Base-by-base conservation (phyloP, 2,797 vertebrate species). In the Trematomus bernacchii region DNA sequence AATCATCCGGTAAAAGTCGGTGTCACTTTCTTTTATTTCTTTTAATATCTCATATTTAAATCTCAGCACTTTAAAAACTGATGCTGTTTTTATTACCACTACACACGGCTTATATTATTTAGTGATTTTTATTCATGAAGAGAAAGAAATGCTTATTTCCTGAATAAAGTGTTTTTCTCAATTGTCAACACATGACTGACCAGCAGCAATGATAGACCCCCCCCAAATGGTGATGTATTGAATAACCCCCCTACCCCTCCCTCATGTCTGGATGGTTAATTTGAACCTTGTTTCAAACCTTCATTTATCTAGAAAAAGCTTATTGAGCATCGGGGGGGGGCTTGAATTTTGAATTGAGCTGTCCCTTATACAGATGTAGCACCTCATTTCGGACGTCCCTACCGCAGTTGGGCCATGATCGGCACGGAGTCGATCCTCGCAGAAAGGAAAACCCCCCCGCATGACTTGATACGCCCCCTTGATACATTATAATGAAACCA, bases 171-270 rank as follows among this genome's bases (percentile, higher is more conserved):
- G 66, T 62, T 77, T 85, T 85, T 80, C 82, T 85, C 87, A 84
- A 84, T 89, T 80, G 87, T 91, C 76, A 77, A 85, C 90, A 91
- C 90, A 90, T 82, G 85, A 87, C 81, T 89, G 90, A 86, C 90
- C 87, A 82, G 82, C 85, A 73, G 74, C 80, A 61, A 61, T 86
- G 79, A 86, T 80, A 83, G 83, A 83, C 30, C 30, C 30, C 30
- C 3, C 30, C 30, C 5, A 30, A 3, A 30, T 15, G 64, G 71
- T 79, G 85, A 79, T 84, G 83, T 63, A 75, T 52, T 62, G 52
- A 64, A 57, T 63, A 65, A 1, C 67, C 67, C 66, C 30, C 54
- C 13, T 5, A 14, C 6, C 42, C 50, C 8, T 53, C 55, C 47
- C 15, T 15, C 23, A 12, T 3, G 61, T 84, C 83, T 79, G 81